Conservation (phyloP, 2,113 vertebrate genomes). For the Daboia siamensis region DNA sequence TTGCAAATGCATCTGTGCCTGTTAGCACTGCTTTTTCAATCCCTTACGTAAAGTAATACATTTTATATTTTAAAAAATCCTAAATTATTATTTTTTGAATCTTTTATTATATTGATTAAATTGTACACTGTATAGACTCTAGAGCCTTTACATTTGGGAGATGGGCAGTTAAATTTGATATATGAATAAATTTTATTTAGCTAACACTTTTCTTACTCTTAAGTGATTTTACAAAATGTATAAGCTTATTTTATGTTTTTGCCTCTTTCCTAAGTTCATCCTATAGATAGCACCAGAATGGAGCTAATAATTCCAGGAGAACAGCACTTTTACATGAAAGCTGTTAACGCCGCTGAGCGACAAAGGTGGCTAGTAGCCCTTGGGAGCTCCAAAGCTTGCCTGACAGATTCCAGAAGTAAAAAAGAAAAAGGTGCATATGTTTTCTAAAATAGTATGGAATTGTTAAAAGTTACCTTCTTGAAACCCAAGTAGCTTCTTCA, state of each 20-base stretch:
- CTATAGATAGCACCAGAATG: slow-evolving; percentile 81
- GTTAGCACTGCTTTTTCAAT: not conserved
- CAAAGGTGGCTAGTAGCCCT: slow-evolving; percentile 84
- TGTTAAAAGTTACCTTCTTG: not conserved
- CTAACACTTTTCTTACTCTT: not conserved
- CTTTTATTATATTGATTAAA: not conserved
- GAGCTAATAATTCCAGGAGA: slow-evolving; percentile 84
- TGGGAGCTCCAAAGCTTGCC: slow-evolving; percentile 82
- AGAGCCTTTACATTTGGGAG: not conserved
- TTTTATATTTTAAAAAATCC: not conserved
- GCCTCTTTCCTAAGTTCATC: slow-evolving; percentile 66
- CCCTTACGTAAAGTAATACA: not conserved
- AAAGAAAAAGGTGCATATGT: slow-evolving; percentile 79
- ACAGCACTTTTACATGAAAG: slow-evolving; percentile 84
- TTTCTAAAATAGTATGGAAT: not conserved
- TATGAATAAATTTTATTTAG: not conserved
- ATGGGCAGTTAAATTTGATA: not conserved
- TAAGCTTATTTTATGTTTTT: not conserved
- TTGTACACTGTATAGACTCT: not conserved
- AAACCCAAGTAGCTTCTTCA: not conserved
- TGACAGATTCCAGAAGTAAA: slow-evolving; percentile 78
- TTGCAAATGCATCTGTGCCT: not conserved
- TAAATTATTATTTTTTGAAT: not conserved
- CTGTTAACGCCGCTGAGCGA: slow-evolving; percentile 81
- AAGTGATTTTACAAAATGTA: not conserved